Percentiles rank a stretch among this genome's conserved stretches.
Evolutionary conservation across 2,113 vertebrate species (phyloP).

Genomic region (Petromus typicus): DNA sequence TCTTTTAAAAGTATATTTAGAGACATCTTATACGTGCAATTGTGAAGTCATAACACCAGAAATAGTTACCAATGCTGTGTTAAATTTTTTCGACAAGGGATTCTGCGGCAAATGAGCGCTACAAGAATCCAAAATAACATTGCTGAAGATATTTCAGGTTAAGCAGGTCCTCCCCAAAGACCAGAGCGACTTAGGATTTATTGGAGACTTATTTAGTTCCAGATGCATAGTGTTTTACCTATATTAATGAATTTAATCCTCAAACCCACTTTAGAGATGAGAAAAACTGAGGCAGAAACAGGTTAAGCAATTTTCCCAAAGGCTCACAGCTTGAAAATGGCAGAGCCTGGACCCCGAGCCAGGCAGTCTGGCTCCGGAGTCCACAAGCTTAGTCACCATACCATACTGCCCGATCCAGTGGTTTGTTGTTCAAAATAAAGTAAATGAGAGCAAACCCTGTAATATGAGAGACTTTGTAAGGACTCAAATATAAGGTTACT

Average conservation of each 20-base stretch:
- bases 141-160: conserved; percentile 52
- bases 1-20: conserved; percentile 68
- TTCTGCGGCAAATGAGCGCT: conserved; percentile 52
- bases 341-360: conserved; percentile 71
- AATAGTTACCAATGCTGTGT: conserved; percentile 72
- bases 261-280: conserved; percentile 49
- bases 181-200: conserved; percentile 18
- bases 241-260: conserved; percentile 48
- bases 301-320: conserved; percentile 51
- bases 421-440: conserved; percentile 85
- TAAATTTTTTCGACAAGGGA: conserved; percentile 62
- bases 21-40: conserved; percentile 64
- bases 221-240: background rate
- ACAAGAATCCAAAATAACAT: conserved; percentile 24
- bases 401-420: conserved; percentile 79
- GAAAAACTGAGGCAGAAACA: conserved; percentile 71
- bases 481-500: conserved; percentile 81
- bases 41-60: conserved; percentile 65
- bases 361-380: conserved; percentile 78
- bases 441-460: conserved; percentile 84
- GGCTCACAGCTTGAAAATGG: conserved; percentile 67
- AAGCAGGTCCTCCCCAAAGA: conserved; percentile 13
- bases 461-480: conserved; percentile 82
- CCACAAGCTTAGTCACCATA: conserved; percentile 82
- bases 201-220: background rate